These are phyloP conservation scores for Myocastor coypus DNA, from an alignment of 2,113 vertebrate species.

Conservation along the genomic window DNA sequence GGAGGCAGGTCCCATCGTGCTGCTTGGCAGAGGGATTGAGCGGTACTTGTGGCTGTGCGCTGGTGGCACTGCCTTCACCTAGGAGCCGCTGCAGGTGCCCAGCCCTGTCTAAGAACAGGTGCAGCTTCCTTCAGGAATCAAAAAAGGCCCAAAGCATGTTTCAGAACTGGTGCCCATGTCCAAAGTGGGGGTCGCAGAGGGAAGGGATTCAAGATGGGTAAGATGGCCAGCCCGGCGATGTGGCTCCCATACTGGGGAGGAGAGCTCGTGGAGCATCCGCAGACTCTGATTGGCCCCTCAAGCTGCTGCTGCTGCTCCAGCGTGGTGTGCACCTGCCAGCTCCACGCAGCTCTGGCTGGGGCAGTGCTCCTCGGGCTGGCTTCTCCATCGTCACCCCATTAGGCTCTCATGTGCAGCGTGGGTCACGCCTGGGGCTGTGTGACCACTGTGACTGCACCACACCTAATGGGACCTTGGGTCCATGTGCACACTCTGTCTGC, in stretches of 20 bases:
- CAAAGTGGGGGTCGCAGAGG: not conserved
- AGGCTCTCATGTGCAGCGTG: not conserved
- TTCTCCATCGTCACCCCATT: not conserved
- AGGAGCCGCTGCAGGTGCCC: not conserved
- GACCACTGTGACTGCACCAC: not conserved
- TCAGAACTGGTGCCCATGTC: not conserved
- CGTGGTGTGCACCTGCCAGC: too few species aligned
- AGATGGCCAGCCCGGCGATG: not conserved
- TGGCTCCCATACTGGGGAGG: not conserved
- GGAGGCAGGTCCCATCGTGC: not conserved
- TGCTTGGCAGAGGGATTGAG: too few species aligned
- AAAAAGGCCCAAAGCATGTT: not conserved
- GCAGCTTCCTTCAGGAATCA: not conserved
- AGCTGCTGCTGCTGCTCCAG: not conserved
- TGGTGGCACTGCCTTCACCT: not conserved
- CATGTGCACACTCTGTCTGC: fast-evolving
- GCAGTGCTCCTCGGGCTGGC: not conserved
- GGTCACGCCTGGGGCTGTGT: not conserved
- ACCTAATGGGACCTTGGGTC: not conserved
- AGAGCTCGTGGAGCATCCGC: not conserved
- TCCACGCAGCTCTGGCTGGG: not conserved
- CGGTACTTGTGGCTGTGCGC: not conserved
- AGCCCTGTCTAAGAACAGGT: not conserved
- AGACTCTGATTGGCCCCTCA: not conserved
- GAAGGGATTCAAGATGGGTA: not conserved